Percentiles rank a stretch among this genome's conserved stretches.
Evolutionary conservation across 2,888 invertebrate species (phyloP).

Genomic region (Lysandra bellargus): DNA sequence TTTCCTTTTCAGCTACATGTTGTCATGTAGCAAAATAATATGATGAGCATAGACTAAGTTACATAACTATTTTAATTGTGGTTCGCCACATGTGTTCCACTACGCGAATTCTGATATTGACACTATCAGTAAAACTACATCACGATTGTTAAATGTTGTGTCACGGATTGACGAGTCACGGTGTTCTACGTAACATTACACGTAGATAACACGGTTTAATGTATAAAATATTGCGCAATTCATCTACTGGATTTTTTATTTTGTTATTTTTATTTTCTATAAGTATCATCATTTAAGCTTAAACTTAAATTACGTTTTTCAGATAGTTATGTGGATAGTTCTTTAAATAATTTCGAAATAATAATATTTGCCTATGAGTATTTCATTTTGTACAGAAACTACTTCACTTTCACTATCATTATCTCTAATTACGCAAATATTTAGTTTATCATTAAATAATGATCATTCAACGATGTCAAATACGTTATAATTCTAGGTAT

Average conservation of each 20-base stretch:
- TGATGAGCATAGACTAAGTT: too few species aligned
- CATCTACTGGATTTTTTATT: background rate
- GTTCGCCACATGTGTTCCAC: too few species aligned
- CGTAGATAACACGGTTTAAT: background rate
- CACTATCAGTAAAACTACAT: background rate
- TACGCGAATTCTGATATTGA: background rate
- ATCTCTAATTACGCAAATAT: background rate
- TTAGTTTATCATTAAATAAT: background rate
- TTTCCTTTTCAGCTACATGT: too few species aligned
- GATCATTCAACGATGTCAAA: background rate
- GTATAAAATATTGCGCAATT: slow-evolving; percentile 7
- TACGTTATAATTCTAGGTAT: too few species aligned
- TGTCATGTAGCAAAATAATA: too few species aligned
- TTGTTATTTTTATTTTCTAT: too few species aligned
- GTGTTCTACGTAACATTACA: background rate
- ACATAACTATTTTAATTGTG: too few species aligned
- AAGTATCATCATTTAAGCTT: too few species aligned
- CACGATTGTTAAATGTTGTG: background rate
- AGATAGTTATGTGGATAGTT: background rate
- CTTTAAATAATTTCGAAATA: background rate
- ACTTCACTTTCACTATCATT: background rate
- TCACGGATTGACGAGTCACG: background rate
- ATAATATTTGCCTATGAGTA: too few species aligned
- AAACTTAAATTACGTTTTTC: background rate
- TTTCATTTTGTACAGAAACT: too few species aligned